Evolutionary conservation across 2,113 vertebrate genomes (phyloP).

Genomic region (Melozone crissalis): DNA sequence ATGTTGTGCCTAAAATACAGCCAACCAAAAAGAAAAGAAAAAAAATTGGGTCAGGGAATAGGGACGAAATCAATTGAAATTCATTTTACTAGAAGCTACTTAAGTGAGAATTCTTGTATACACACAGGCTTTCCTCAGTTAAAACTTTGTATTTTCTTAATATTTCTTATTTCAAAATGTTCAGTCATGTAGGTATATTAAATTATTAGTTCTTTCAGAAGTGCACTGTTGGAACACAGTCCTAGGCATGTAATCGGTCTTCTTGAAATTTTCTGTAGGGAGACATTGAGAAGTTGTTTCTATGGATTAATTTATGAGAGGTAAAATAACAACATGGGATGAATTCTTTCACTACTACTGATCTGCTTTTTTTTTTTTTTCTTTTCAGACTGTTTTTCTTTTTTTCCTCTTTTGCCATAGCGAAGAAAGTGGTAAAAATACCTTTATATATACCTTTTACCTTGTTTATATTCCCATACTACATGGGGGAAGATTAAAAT

Average conservation of each 20-base stretch:
- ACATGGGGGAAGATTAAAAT: not conserved
- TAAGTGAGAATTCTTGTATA: not conserved
- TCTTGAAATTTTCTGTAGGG: not conserved
- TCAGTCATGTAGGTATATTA: not conserved
- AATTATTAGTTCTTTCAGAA: not conserved
- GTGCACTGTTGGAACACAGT: not conserved
- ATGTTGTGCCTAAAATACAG: not conserved
- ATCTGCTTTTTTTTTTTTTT: not conserved
- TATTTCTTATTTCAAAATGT: not conserved
- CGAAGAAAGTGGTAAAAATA: not conserved
- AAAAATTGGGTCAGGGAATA: not conserved
- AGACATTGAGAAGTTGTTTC: not conserved
- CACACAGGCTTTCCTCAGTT: not conserved
- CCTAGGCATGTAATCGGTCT: not conserved
- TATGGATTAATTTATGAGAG: not conserved
- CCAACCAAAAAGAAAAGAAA: not conserved
- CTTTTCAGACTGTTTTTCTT: not conserved
- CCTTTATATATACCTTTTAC: not conserved
- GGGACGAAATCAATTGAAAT: not conserved
- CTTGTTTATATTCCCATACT: not conserved
- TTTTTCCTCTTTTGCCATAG: not conserved
- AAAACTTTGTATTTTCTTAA: not conserved
- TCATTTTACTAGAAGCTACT: not conserved
- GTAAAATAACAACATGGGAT: not conserved
- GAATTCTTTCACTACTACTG: not conserved